A percentile compares a stretch with the other conserved stretches of the same genome.
Conservation (phyloP, 2,113 vertebrate species). For the Paratilapia polleni region DNA sequence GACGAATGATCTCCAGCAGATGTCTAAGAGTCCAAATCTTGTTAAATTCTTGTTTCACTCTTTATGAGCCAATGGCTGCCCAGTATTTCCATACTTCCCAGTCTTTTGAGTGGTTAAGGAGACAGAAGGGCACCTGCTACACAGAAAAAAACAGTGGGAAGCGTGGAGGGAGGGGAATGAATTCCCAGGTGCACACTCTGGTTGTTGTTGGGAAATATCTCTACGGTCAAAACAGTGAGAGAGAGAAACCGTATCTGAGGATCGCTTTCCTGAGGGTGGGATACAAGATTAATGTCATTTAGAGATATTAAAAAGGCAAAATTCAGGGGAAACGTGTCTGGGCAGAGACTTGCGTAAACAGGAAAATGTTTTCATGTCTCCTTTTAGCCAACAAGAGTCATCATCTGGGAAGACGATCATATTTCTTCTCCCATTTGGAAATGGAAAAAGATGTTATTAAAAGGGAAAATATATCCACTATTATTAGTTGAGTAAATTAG, state of each 20-base stretch:
- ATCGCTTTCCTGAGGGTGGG: background rate
- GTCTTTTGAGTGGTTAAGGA: constrained; percentile 10
- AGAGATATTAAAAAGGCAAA: background rate
- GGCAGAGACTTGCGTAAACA: background rate
- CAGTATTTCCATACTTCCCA: constrained; percentile 29
- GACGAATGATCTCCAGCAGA: constrained; percentile 11
- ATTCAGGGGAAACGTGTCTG: background rate
- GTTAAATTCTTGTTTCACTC: constrained; percentile 56
- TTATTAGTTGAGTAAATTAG: background rate
- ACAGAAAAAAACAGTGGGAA: background rate
- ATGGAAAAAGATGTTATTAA: background rate
- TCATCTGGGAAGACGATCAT: constrained; percentile 36
- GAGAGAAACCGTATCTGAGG: background rate
- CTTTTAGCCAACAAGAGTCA: background rate
- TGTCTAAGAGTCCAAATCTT: constrained; percentile 31
- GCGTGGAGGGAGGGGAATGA: background rate
- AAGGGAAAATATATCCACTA: background rate
- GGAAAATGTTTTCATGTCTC: constrained; percentile 2
- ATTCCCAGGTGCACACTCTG: constrained; percentile 40
- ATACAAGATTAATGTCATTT: background rate
- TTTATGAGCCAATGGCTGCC: constrained; percentile 49
- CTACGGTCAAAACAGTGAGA: constrained; percentile 31
- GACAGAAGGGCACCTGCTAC: constrained; percentile 48
- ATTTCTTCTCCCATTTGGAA: constrained; percentile 18
- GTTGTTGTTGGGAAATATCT: constrained; percentile 46